phyloP scores from a whole-genome alignment of 2,888 invertebrate genomes.

The Drepana falcataria region DNA sequence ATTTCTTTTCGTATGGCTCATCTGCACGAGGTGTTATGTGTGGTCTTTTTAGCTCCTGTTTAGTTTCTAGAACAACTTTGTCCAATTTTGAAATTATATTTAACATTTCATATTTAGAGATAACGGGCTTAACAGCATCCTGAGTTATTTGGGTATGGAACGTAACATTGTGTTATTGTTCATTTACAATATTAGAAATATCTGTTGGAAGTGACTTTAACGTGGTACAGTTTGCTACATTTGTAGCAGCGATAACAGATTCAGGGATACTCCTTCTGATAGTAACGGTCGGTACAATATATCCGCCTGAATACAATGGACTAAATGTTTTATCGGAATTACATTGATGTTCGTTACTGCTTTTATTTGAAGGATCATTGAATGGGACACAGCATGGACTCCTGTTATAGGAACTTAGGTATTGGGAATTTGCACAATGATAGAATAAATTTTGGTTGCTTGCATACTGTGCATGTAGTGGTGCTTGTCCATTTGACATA shows the following conservation, averaged over 20 bases:
- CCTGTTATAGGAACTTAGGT: not conserved
- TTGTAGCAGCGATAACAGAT: not conserved
- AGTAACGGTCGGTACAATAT: not conserved
- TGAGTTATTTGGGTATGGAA: not conserved
- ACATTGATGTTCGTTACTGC: no score
- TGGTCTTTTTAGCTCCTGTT: not conserved
- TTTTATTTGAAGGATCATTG: not conserved
- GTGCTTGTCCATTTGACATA: not conserved
- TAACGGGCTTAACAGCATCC: conserved; percentile 1
- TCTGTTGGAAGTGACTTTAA: not conserved
- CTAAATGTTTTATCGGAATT: not conserved
- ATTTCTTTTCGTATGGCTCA: not conserved
- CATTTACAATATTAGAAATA: not conserved
- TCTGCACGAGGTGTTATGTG: not conserved
- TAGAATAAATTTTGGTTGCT: not conserved
- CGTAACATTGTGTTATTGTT: not conserved
- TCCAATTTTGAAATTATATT: conserved; percentile 17
- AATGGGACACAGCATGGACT: not conserved
- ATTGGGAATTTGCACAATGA: not conserved
- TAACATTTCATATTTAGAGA: conserved; percentile 20
- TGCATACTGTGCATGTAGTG: not conserved
- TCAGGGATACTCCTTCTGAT: conserved; percentile 18
- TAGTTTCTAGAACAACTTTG: conserved; percentile 11
- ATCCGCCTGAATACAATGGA: not conserved
- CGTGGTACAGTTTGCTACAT: not conserved